Evolutionary conservation across 2,797 vertebrate genomes (phyloP), one percentile per base, ranked within the genome.

Genomic region (Sebastolobus altivelis): DNA sequence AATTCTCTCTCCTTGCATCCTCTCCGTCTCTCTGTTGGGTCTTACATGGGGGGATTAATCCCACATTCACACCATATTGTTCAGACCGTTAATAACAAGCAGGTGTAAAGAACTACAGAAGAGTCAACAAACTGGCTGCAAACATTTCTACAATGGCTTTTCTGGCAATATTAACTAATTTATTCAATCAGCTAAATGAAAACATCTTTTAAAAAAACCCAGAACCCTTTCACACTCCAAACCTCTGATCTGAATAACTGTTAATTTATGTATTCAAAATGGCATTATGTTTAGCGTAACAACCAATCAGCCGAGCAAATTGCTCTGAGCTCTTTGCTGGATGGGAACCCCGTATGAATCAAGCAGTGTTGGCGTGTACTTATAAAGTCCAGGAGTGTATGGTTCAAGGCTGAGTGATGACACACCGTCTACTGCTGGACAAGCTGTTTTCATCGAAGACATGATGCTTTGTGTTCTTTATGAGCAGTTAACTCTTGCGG

Each of bases 381-480:
- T 72, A 60, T 83, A 60, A 75, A 74, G 71, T 84, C 29, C 46
- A 71, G 75, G 77, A 81, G 62, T 16, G 29, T 54, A 68, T 18
- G 67, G 46, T 67, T 75, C 31, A 75, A 58, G 31, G 77, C 65
- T 78, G 59, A 80, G 73, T 20, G 80, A 88, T 88, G 88, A 89
- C 87, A 81, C 75, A 75, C 83, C 40, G 84, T 90, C 88, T 88
- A 56, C 60, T 55, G 54, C 80, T 29, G 75, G 58, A 76, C 54
- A 35, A 37, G 58, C 37, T 38, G 13, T 63, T 67, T 82, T 79
- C 60, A 79, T 67, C 2, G 3, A 81, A 85, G 62, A 79, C 66
- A 66, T 37, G 38, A 71, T 52, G 74, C 66, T 83, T 81, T 79
- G 65, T 72, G 5, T 79, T 77, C 65, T 85, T 86, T 69, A 73